Evolutionary conservation across 2,888 invertebrate genomes (phyloP), one percentile per base, ranked within the genome.

Genomic region (Horisme vitalbata): DNA sequence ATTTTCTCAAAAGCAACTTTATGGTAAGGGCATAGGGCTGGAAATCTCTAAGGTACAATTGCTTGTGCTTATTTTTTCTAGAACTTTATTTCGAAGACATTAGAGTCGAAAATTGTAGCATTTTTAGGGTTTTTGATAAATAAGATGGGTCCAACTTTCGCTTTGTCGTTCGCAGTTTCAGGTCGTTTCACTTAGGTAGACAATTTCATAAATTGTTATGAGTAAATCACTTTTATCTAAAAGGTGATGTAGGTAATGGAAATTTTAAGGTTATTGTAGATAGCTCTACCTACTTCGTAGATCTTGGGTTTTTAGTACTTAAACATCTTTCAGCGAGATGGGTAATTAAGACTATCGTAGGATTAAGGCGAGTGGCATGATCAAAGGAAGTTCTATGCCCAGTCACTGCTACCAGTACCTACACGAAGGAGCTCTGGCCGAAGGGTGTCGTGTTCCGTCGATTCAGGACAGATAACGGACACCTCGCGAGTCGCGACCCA

Each of bases 1-100:
- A 36, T 28, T 30, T 35, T 38, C 20, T 2, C 21, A 13, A 6
- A 23, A 32, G 5, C 4, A 34, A 12, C 43, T 32, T 43, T 47
- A 43, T 23, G 2, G 6, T 1, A 3, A 31, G 9, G 12, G 7
- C 6, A 4, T 35, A 45, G 18, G 23, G 52, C 43, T 28, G 18
- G 37, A 50, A 41, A 36, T 21, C 7, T n/a, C 4, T 12, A 27
- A 14, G 8, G 12, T 6, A 12, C 4, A 8, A 6, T 9, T 14
- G 8, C 7, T 23, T 21, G 21, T 14, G 12, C 13, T 3, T 6
- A 11, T 10, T 30, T 35, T n/a, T 11, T 27, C 23, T 5, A 1
- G 1, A 11, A 11, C 27, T 37, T 38, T 32, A 21, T 27, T 3
- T n/a, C 14, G 6, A 9, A 21, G 27, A 8, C 0, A 8, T 8